A percentile compares a stretch with the other conserved stretches of the same genome.
Evolutionary conservation across 2,113 vertebrate species (phyloP).

Genomic region (Notiomystis cincta): DNA sequence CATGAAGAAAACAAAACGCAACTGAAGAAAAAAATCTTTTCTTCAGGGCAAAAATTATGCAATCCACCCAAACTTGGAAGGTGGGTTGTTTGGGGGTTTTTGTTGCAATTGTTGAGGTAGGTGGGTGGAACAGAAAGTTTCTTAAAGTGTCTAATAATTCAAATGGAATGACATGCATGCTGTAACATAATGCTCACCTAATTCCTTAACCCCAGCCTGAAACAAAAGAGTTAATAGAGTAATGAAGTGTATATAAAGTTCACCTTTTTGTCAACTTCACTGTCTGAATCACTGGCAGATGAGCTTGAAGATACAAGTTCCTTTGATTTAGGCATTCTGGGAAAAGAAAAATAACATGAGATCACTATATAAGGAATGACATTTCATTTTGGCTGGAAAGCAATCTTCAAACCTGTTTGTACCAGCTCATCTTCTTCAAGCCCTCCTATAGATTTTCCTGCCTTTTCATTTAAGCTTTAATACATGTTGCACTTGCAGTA

Average conservation of each 20-base stretch:
- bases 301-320: slow-evolving; percentile 92
- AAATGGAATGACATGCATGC: background rate
- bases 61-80: background rate
- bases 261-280: slow-evolving; percentile 95
- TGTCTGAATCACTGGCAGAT: slow-evolving; percentile 93
- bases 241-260: background rate
- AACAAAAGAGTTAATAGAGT: background rate
- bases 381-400: background rate
- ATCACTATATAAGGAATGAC: background rate
- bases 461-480: background rate
- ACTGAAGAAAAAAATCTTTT: background rate
- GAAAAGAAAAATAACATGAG: slow-evolving; percentile 17
- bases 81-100: background rate
- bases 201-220: background rate
- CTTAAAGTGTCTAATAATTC: background rate
- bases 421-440: background rate
- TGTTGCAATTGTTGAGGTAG: background rate
- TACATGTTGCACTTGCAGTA: fast-evolving
- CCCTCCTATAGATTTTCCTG: background rate
- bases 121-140: background rate
- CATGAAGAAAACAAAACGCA: background rate
- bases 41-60: background rate
- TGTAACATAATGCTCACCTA: background rate
- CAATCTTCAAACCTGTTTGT: background rate
- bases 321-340: slow-evolving; percentile 97